Evolutionary conservation across 2,113 vertebrate species (phyloP), one percentile per base, ranked within the genome.

Genomic region (Ammodytes dubius): DNA sequence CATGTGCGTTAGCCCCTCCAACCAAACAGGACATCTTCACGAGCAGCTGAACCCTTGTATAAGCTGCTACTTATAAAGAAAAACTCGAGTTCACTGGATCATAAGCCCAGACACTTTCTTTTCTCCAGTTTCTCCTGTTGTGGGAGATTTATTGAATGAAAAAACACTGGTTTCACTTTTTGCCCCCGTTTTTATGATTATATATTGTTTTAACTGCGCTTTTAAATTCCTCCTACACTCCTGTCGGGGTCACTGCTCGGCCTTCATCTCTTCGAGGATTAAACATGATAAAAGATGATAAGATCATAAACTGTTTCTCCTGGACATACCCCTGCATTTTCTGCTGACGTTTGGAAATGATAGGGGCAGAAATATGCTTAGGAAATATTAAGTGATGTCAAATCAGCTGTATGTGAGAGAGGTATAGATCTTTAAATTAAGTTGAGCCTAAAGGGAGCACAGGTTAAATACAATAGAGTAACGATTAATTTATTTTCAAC

Each of bases 111-210:
- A 83, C 57, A 69, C 74, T 59, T 76, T 52, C 74, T 85, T 87
- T 61, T 79, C 77, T 87, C 85, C 69, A 70, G 65, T 82, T 89
- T 52, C 70, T 85, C 77, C 68, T 74, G 72, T 87, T 85, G 66
- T 50, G 56, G 80, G 81, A 90, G 87, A 91, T 95, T 93, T 94
- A 95, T 93, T 88, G 84, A 80, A 93, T 79, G 74, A 89, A 93
- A 90, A 87, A 91, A 91, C 82, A 74, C 74, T n/a, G 69, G 79
- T 77, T 89, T 83, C 70, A 82, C 77, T 84, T 87, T 27, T 86
- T 87, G 87, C 76, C 63, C 81, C 53, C 39, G 37, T 64, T 89
- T 92, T 89, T 90, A 91, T 82, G 78, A 88, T 87, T 87, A 87
- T 82, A 85, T 84, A 72, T 85, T 75, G 74, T 88, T 92, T 93